Evolutionary conservation across 1,140 invertebrate species (phyloP), one percentile per base, ranked within the genome.

Genomic region (Polypedilum pembai): DNA sequence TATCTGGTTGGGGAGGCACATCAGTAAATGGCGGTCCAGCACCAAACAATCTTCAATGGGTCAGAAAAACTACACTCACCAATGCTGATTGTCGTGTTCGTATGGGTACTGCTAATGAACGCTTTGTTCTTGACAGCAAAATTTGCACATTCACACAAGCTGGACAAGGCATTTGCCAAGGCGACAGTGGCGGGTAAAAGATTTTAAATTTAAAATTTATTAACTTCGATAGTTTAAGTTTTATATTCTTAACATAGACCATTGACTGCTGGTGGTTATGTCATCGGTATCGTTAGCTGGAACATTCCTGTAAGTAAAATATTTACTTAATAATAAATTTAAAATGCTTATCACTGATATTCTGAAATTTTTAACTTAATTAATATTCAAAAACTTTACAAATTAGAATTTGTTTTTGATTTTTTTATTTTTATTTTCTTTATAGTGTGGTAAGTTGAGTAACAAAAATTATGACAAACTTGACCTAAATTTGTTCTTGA

Each of bases 221-320:
- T n/a, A n/a, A n/a, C n/a, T n/a, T n/a, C n/a, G n/a, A n/a, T n/a
- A n/a, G n/a, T n/a, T n/a, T n/a, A n/a, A n/a, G n/a, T n/a, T n/a
- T n/a, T n/a, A n/a, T n/a, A n/a, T 33, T 5, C 24, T 33, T 33
- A 3, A 2, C 87, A 87, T 63, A 84, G 88, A 74, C 86, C 87
- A 63, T 75, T 89, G 66, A 21, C 20, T 18, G 76, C 76, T 2
- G 77, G 81, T 73, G 79, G 81, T 12, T 77, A 83, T 75, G 81
- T 88, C 40, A 85, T 87, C 74, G 89, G 89, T 69, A 81, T 90
- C 56, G 87, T 89, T 2, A 89, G 88, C 2, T 89, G 87, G 82
- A 88, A 87, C 7, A 81, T 82, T 69, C 87, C 87, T 90, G 88
- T 79, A 33, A 33, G 24, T 33, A 33, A 33, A 33, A 33, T 33